Evolutionary conservation across 2,113 vertebrate species (phyloP).

Genomic region (Ranitomeya variabilis): DNA sequence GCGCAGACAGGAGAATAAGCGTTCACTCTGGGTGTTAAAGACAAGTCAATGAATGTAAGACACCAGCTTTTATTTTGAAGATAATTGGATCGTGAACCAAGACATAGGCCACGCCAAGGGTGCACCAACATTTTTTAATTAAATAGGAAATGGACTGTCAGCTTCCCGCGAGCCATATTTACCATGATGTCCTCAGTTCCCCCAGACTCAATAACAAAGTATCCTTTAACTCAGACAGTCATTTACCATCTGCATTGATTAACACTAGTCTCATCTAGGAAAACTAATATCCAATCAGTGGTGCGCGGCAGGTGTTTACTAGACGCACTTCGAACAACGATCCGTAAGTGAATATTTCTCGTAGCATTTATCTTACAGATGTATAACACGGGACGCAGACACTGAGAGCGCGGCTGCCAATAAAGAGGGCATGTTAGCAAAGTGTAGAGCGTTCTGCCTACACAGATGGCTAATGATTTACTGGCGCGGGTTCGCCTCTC

Average conservation of each 20-base stretch:
- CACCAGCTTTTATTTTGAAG: too few relatives aligned
- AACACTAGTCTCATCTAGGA: background rate
- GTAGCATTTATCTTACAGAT: conserved; percentile 1
- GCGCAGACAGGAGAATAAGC: too few relatives aligned
- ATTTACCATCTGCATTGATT: background rate
- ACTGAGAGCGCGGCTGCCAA: conserved; percentile 1
- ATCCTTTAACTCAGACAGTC: background rate
- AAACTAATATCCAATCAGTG: background rate
- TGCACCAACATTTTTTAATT: too few relatives aligned
- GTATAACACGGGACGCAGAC: background rate
- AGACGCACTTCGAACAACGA: background rate
- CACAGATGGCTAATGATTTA: conserved; percentile 47
- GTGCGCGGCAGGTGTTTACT: conserved; percentile 2
- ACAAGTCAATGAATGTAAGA: too few relatives aligned
- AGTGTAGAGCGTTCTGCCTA: background rate
- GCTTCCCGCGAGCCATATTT: too few relatives aligned
- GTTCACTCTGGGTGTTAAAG: too few relatives aligned
- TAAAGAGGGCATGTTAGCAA: background rate
- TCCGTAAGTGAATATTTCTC: background rate
- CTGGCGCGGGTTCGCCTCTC: background rate
- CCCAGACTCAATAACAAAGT: background rate
- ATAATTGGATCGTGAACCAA: too few relatives aligned
- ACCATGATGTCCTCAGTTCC: background rate
- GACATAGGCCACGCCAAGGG: too few relatives aligned
- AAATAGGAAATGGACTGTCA: too few relatives aligned